Conservation (phyloP, 1,140 invertebrate genomes). For the Penaeus vannamei region DNA sequence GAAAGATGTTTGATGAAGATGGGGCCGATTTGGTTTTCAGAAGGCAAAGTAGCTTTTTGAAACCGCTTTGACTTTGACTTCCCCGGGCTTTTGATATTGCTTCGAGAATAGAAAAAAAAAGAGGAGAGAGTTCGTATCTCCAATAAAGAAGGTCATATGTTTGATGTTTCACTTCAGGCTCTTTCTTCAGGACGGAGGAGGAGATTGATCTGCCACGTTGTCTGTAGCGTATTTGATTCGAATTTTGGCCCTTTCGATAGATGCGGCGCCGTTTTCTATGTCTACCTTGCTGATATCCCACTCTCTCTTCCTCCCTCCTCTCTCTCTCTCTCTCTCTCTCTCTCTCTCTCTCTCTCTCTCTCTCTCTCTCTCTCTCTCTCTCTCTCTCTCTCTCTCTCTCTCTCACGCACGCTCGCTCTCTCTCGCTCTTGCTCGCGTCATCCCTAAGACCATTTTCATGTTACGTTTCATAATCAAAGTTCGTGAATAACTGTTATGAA, state of each 20-base stretch:
- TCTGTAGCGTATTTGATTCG: neutral
- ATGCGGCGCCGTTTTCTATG: neutral
- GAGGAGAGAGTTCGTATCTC: neutral
- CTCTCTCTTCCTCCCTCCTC: slow-evolving; percentile 30
- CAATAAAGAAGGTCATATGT: slow-evolving; percentile 46
- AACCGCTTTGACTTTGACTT: slow-evolving; percentile 7
- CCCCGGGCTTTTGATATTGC: neutral
- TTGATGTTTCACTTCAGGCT: slow-evolving; percentile 24
- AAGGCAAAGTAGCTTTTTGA: slow-evolving; percentile 55
- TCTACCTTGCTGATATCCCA: neutral
- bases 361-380: neutral
- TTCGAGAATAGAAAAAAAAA: neutral
- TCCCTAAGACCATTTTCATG: neutral
- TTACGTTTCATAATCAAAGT: neutral
- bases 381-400: slow-evolving; percentile 43
- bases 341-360: neutral
- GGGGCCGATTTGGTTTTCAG: slow-evolving; percentile 58
- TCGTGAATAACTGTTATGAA: no score
- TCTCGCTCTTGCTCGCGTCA: neutral
- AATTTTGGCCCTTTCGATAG: neutral
- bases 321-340: slow-evolving; percentile 21
- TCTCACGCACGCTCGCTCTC: slow-evolving; percentile 24
- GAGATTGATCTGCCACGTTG: neutral
- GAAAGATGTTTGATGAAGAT: slow-evolving; percentile 56
- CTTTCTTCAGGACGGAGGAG: neutral